Conservation (phyloP, 2,797 vertebrate species). For the Rhinatrema bivittatum region DNA sequence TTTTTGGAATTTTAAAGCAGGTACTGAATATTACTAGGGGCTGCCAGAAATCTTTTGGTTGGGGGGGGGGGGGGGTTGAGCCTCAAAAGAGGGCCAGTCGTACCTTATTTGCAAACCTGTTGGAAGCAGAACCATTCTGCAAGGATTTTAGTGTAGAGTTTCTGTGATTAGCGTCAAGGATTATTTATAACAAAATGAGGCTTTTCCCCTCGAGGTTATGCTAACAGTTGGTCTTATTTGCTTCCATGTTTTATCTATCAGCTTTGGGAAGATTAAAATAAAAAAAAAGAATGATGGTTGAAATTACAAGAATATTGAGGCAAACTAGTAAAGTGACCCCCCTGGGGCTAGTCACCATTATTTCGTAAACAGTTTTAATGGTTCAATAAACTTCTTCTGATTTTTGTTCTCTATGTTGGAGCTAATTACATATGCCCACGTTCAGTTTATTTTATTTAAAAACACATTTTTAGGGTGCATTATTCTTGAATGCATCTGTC, state of each 20-base stretch:
- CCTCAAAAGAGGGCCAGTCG: no score
- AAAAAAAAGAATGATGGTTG: conserved; percentile 30
- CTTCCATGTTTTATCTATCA: conserved; percentile 45
- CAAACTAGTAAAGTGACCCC: conserved; percentile 36
- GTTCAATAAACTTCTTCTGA: conserved; percentile 32
- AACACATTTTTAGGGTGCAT: conserved; percentile 18
- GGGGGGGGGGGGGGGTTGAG: no score
- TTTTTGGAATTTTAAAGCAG: no score
- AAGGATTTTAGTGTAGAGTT: no score
- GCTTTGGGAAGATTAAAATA: conserved; percentile 34
- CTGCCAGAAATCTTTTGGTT: no score
- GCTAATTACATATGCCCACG: conserved; percentile 34
- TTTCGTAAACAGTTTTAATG: conserved; percentile 18
- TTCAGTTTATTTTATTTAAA: conserved; percentile 35
- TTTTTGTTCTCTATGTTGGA: conserved; percentile 23
- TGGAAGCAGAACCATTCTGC: no score
- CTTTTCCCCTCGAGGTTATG: conserved; percentile 37
- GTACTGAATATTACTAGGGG: no score
- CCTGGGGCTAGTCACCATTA: conserved; percentile 17
- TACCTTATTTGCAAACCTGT: no score
- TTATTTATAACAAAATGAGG: conserved; percentile 44
- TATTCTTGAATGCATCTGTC: conserved; percentile 15
- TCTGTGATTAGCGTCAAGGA: conserved; percentile 37
- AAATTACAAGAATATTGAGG: conserved; percentile 43
- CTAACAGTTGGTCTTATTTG: conserved; percentile 41